Conservation (phyloP, 2,888 invertebrate species). For the Pasiphila rectangulata region DNA sequence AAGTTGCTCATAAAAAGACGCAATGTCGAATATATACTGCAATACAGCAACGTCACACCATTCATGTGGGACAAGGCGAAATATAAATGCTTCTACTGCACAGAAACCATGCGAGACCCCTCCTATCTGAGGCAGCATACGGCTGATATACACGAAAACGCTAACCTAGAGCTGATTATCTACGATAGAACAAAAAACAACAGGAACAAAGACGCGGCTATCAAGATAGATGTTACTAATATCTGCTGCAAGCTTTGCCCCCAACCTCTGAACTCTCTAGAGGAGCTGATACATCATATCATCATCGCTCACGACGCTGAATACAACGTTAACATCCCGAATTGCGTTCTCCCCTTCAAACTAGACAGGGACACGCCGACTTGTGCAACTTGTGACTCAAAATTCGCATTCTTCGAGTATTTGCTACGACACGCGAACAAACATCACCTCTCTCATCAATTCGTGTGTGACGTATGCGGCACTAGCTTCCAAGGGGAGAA, state of each 20-base stretch:
- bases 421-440: conserved; percentile 69
- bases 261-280: conserved; percentile 51
- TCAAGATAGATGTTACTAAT: conserved; percentile 69
- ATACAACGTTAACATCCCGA: conserved; percentile 66
- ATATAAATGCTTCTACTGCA: conserved; percentile 69
- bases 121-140: conserved; percentile 58
- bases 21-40: conserved; percentile 69
- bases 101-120: conserved; percentile 65
- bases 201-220: conserved; percentile 68
- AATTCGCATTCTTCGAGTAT: conserved; percentile 72
- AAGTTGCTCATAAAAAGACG: conserved; percentile 63
- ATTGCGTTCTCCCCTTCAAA: conserved; percentile 68
- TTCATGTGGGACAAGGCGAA: conserved; percentile 72
- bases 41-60: conserved; percentile 69
- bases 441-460: conserved; percentile 68
- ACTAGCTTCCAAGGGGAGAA: conserved; percentile 75
- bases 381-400: conserved; percentile 67
- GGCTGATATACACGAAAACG: conserved; percentile 51
- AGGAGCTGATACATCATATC: conserved; percentile 66
- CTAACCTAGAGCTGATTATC: conserved; percentile 63
- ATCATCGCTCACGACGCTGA: conserved; percentile 73
- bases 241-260: conserved; percentile 64
- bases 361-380: conserved; percentile 64
- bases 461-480: conserved; percentile 72
- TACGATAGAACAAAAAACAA: conserved; percentile 68